A percentile compares a stretch with the other conserved stretches of the same genome.
Evolutionary conservation across 2,888 invertebrate genomes (phyloP).

Genomic region (Tineola bisselliella): DNA sequence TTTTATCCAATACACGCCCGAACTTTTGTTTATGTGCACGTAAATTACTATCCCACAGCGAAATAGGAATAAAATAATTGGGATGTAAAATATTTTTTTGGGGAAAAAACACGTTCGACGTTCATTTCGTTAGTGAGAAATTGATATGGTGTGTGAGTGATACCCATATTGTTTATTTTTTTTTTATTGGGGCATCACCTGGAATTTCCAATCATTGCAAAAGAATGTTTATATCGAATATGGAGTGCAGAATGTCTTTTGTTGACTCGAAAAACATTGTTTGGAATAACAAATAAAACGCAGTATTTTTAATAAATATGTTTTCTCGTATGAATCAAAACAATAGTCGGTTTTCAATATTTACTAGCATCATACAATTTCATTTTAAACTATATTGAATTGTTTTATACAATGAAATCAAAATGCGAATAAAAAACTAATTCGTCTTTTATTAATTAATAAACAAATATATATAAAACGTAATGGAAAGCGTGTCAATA

Average conservation of each 20-base stretch:
- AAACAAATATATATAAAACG: too few species aligned
- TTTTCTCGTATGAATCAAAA: neutral
- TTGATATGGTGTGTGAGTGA: neutral
- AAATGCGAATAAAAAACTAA: neutral
- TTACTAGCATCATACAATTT: neutral
- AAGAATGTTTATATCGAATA: neutral
- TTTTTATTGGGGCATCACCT: neutral
- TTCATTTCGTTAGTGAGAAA: conserved; percentile 1
- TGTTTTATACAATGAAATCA: neutral
- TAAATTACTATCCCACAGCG: conserved; percentile 8
- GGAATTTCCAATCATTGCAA: neutral
- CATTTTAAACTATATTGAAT: neutral
- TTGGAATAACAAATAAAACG: neutral
- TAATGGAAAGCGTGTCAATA: too few species aligned
- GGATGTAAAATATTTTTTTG: conserved; percentile 1
- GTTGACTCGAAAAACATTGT: neutral
- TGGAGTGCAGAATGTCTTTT: neutral
- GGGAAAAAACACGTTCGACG: neutral
- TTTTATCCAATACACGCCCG: conserved; percentile 13
- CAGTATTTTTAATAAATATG: neutral
- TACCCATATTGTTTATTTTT: neutral
- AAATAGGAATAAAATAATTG: conserved; percentile 11
- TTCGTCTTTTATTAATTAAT: neutral
- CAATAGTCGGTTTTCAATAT: neutral
- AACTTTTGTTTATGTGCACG: conserved; percentile 13